Evolutionary conservation across 2,888 invertebrate species (phyloP), one percentile per base, ranked within the genome.

Genomic region (Phaonia tiefii): DNA sequence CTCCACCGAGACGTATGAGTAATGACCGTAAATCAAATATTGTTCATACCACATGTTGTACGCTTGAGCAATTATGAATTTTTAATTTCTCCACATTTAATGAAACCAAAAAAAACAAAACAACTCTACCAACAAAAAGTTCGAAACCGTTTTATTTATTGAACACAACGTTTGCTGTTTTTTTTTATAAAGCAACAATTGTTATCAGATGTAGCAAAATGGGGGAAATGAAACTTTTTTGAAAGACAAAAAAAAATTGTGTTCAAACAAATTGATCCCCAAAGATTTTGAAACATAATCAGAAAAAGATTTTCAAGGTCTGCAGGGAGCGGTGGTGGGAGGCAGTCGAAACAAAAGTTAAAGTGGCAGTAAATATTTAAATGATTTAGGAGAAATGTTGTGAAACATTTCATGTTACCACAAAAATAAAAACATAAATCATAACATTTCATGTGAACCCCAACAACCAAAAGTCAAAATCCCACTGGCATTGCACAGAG

Each of bases 111-210:
- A 22, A 8, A 20, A 22, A 25, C 31, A 54, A 54, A 54, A 22
- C 25, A 22, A 22, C 7, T 8, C 31, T 8, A 31, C n/a, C n/a
- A 31, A 31, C 31, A 31, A 8, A 31, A 31, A n/a, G n/a, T 5
- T 46, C 17, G 17, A 44, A 4, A 69, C 44, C 11, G 25, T 46
- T 58, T 39, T 70, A 65, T 66, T 75, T 39, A 31, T 5, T 31
- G 31, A 31, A 31, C n/a, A 31, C 31, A 31, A 31, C 3, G 3
- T 5, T 31, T 31, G 31, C 49, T 44, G 39, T 66, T 74, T 67
- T 22, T 13, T 31, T 25, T 67, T 58, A 66, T 72, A 75, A 67
- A 69, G 46, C 44, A 22, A 65, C 56, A 73, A 72, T 73, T 54
- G 13, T 69, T 26, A 46, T 37, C 69, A 76, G 63, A 76, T 51